Evolutionary conservation across 2,113 vertebrate genomes (phyloP).

Genomic region (Coracopsis vasa): DNA sequence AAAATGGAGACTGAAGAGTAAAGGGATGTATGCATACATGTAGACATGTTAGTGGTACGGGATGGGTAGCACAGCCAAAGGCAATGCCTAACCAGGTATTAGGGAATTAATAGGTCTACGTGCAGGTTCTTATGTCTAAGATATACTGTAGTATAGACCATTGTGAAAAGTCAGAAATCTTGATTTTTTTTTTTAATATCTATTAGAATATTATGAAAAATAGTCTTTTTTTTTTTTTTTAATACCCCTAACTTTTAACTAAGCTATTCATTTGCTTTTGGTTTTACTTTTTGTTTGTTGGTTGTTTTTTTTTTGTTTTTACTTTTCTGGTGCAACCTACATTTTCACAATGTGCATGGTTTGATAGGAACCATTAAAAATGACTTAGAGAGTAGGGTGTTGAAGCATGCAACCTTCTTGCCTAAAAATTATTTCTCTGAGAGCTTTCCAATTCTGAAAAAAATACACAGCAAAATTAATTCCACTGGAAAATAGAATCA

Average conservation of each 20-base stretch:
- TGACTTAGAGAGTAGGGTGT: not conserved
- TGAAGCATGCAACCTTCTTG: not conserved
- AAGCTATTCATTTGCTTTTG: not conserved
- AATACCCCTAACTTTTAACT: not conserved
- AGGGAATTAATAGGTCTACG: not conserved
- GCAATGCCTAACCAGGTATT: not conserved
- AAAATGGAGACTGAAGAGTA: not conserved
- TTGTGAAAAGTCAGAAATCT: not conserved
- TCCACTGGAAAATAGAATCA: not conserved
- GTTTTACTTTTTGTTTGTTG: not conserved
- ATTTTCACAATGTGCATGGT: not conserved
- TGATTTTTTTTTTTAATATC: not conserved
- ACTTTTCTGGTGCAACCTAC: not conserved
- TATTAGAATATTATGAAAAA: not conserved
- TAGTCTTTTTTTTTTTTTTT: not conserved
- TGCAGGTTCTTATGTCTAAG: not conserved
- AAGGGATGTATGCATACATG: not conserved
- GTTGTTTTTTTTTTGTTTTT: fast-evolving
- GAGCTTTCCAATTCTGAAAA: not conserved
- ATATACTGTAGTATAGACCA: not conserved
- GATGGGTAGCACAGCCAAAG: not conserved
- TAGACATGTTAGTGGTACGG: not conserved
- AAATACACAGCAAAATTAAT: not conserved
- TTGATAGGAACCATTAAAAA: not conserved
- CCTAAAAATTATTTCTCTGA: not conserved